These are phyloP conservation scores for Cichlasoma orientale DNA, from an alignment of 2,797 vertebrate species.

Conservation along the genomic window DNA sequence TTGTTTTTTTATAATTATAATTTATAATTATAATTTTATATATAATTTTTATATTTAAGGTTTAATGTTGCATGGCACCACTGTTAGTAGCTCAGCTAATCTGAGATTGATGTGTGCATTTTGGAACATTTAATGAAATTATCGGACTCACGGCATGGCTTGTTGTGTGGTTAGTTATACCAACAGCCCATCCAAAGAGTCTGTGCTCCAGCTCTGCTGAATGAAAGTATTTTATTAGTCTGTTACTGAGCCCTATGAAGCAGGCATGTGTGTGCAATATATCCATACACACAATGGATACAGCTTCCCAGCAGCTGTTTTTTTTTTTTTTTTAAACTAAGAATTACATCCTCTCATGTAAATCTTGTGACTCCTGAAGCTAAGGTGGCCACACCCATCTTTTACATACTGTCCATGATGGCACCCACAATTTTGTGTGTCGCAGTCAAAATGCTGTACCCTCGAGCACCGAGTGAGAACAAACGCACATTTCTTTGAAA, in stretches of 20 bases:
- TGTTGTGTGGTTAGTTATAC: not conserved
- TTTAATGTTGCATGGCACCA: not conserved
- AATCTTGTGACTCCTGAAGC: too few relatives aligned
- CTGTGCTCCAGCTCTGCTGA: not conserved
- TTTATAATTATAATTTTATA: too few relatives aligned
- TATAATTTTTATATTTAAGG: not conserved
- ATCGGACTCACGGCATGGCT: not conserved
- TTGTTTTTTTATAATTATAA: not conserved
- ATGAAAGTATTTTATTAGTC: not conserved
- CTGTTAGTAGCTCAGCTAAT: not conserved
- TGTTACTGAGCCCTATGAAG: not conserved
- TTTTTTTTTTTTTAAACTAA: too few relatives aligned
- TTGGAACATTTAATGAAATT: not conserved
- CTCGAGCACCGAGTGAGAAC: conserved; percentile 1
- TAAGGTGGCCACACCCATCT: not conserved
- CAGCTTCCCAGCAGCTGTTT: not conserved
- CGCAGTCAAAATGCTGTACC: not conserved
- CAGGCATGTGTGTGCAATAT: not conserved
- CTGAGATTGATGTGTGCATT: not conserved
- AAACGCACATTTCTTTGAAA: not conserved
- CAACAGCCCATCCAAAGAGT: not conserved
- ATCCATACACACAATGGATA: not conserved
- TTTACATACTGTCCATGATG: not conserved
- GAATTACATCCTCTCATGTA: too few relatives aligned
- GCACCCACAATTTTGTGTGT: not conserved